phyloP scores from a whole-genome alignment of 2,797 vertebrate genomes.

The Labeo calbasu region DNA sequence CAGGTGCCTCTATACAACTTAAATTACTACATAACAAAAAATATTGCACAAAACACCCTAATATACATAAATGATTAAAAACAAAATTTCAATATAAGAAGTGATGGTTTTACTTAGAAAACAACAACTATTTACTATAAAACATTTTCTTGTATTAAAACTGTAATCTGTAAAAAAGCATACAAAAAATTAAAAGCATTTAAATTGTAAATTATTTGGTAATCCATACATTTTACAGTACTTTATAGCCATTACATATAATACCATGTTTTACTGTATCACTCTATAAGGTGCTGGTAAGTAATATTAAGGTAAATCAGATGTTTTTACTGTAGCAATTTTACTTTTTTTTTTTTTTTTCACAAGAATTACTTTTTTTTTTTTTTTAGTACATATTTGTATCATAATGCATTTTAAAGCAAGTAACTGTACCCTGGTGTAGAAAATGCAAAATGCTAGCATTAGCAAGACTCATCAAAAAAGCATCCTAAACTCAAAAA shows the following conservation, averaged over 20 bases:
- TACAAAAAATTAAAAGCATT: too few relatives aligned
- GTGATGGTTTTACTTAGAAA: too few relatives aligned
- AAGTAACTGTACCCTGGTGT: neutral
- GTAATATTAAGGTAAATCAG: neutral
- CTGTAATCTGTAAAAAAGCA: neutral
- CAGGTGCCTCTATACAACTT: neutral
- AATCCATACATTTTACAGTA: neutral
- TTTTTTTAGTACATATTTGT: neutral
- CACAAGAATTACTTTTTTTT: neutral
- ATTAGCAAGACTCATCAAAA: neutral
- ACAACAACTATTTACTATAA: neutral
- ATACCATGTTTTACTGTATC: neutral
- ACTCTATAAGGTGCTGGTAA: neutral
- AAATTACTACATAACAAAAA: neutral
- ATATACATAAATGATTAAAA: neutral
- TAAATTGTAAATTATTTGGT: neutral
- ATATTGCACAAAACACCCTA: neutral
- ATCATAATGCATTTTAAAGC: neutral
- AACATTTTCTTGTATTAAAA: neutral
- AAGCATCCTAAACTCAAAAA: neutral
- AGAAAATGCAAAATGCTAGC: neutral
- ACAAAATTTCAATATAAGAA: neutral
- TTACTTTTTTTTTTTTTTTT: neutral
- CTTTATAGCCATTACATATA: neutral
- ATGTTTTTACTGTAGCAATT: neutral